These are phyloP conservation scores for Caenorhabditis inopinata DNA, from an alignment of 1,140 invertebrate species.

Conservation along the genomic window DNA sequence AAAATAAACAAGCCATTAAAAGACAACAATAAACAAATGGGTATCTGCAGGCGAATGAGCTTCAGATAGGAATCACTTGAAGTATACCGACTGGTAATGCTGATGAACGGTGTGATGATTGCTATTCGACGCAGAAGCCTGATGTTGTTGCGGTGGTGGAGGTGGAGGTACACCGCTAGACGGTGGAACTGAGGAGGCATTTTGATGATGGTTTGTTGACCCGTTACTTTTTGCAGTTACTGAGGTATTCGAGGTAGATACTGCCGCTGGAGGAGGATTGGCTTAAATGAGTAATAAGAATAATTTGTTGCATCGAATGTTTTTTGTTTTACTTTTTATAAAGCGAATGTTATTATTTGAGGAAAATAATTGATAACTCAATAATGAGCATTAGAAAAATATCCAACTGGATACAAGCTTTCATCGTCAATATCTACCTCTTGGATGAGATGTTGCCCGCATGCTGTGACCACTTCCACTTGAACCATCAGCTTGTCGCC, in stretches of 20 bases:
- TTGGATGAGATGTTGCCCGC: conserved; percentile 15
- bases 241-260: background rate
- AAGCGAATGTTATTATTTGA: too few relatives aligned
- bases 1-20: background rate
- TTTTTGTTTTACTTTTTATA: too few relatives aligned
- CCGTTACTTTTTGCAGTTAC: background rate
- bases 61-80: background rate
- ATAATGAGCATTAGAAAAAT: too few relatives aligned
- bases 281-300: too few relatives aligned
- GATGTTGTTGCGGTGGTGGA: background rate
- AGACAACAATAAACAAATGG: background rate
- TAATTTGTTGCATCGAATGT: too few relatives aligned
- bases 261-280: background rate
- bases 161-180: background rate
- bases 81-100: background rate
- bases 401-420: too few relatives aligned
- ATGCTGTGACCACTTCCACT: background rate
- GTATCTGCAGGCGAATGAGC: background rate
- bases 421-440: conserved; percentile 6
- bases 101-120: background rate
- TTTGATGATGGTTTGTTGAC: background rate
- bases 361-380: too few relatives aligned
- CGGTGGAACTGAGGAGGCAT: background rate
- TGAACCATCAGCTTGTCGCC: conserved; percentile 7
- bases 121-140: background rate